Conservation (phyloP, 1,140 invertebrate species). For the Kradibia gibbosae region DNA sequence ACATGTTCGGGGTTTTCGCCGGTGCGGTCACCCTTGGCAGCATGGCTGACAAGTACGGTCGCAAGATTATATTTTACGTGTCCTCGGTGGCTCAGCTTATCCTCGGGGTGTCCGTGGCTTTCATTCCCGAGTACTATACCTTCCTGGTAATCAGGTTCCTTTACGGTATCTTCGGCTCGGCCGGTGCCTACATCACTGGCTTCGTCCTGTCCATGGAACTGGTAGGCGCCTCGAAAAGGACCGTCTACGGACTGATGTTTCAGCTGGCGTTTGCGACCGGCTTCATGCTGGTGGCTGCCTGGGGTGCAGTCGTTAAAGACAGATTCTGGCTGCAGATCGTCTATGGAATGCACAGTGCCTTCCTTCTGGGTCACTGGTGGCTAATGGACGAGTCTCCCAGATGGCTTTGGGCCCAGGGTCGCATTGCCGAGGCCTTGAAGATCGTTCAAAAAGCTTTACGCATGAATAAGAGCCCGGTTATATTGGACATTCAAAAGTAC, state of each 20-base stretch:
- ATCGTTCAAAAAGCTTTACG: conserved; percentile 83
- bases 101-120: conserved; percentile 81
- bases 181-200: conserved; percentile 86
- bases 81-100: conserved; percentile 81
- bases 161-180: conserved; percentile 87
- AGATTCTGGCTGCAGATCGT: conserved; percentile 83
- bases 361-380: conserved; percentile 88
- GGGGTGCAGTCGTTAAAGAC: conserved; percentile 86
- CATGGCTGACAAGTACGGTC: conserved; percentile 88
- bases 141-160: conserved; percentile 82
- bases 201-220: conserved; percentile 92
- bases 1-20: conserved; percentile 92
- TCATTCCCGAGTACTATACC: conserved; percentile 82
- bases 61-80: conserved; percentile 86
- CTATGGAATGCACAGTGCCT: conserved; percentile 82
- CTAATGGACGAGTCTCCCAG: conserved; percentile 88
- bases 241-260: conserved; percentile 86
- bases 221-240: conserved; percentile 85
- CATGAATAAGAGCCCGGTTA: conserved; percentile 78
- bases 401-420: conserved; percentile 87
- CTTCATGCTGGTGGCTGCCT: conserved; percentile 86
- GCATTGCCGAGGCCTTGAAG: conserved; percentile 78
- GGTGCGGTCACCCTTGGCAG: conserved; percentile 89
- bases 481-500: conserved; percentile 77
- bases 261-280: conserved; percentile 86